A percentile compares a stretch with the other conserved stretches of the same genome.
phyloP scores from a whole-genome alignment of 2,888 invertebrate species.

The Sesamia inferens region DNA sequence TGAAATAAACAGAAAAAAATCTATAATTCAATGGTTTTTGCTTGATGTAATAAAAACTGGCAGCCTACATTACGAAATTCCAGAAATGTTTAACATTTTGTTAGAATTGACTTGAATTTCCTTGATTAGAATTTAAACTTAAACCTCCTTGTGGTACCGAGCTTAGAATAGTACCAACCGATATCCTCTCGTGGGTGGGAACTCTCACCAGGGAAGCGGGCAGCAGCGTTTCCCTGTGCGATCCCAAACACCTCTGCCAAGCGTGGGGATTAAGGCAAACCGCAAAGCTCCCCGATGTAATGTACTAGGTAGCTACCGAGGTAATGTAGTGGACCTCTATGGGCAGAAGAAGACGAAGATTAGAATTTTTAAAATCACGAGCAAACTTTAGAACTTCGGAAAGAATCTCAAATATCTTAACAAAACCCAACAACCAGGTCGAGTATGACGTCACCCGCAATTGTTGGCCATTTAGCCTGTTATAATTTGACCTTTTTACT shows the following conservation, averaged over 20 bases:
- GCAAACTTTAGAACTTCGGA: not conserved
- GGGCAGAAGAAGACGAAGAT: too few relatives aligned
- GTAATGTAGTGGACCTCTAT: too few relatives aligned
- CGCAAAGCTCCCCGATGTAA: too few relatives aligned
- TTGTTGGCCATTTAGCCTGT: conserved; percentile 36
- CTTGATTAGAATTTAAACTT: too few relatives aligned
- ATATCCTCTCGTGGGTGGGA: too few relatives aligned
- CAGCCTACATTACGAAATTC: conserved; percentile 1
- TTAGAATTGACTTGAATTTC: not conserved
- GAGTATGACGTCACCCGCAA: conserved; percentile 51
- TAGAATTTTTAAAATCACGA: not conserved
- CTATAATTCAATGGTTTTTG: conserved; percentile 18
- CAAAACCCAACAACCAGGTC: conserved; percentile 18
- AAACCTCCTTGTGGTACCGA: too few relatives aligned
- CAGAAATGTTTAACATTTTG: not conserved
- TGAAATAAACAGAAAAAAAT: conserved; percentile 32
- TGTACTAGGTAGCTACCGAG: too few relatives aligned
- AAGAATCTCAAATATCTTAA: conserved; percentile 18
- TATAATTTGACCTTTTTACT: conserved; percentile 60
- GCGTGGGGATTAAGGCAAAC: too few relatives aligned
- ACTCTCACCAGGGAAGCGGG: too few relatives aligned
- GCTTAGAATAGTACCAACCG: too few relatives aligned
- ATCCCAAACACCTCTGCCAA: too few relatives aligned
- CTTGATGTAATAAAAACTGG: conserved; percentile 19
- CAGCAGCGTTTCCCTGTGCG: too few relatives aligned